Evolutionary conservation across 2,113 vertebrate species (phyloP), one percentile per base, ranked within the genome.

Genomic region (Thinocorus orbignyianus): DNA sequence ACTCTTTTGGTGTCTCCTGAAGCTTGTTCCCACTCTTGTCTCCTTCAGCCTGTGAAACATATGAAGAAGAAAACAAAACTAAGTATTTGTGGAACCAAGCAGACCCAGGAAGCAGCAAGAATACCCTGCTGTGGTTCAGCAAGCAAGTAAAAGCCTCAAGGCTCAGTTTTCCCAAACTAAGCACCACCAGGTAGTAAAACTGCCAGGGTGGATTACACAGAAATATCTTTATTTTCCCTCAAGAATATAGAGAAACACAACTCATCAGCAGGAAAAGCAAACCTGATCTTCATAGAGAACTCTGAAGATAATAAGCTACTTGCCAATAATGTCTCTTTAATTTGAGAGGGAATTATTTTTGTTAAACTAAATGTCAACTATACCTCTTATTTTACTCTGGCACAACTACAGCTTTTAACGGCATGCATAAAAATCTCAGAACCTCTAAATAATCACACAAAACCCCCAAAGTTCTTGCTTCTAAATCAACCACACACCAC

Each of bases 1-100:
- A 44, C 37, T 96, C 97, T 72, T 96, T 96, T 64, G 61, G 77
- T 80, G 72, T 95, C 52, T 95, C 95, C 73, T 94, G 93, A 49
- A 93, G 46, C 60, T 98, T 97, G 44, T 58, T 95, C 26, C 86
- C 90, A n/a, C 79, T 93, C 15, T 93, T 98, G 44, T 96, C 97
- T 66, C 97, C 97, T 93, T 81, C 94, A 70, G 52, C 91, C 99
- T 99, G 94, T 3, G 14, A 92, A 95, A 94, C 3, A 94, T 3
- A 97, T 0, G 5, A 90, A 86, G 46, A 11, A 94, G 39, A 96
- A 95, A 73, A 31, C 8, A 57, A 64, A 94, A 80, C 35, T 86
- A 70, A 28, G 76, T 41, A 55, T 91, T 20, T 58, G 64, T 68
- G 71, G 31, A 48, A 16, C 61, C 25, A 84, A 65, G 69, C 44